phyloP scores from a whole-genome alignment of 2,888 invertebrate species.

The Drosophila melanosoma region DNA sequence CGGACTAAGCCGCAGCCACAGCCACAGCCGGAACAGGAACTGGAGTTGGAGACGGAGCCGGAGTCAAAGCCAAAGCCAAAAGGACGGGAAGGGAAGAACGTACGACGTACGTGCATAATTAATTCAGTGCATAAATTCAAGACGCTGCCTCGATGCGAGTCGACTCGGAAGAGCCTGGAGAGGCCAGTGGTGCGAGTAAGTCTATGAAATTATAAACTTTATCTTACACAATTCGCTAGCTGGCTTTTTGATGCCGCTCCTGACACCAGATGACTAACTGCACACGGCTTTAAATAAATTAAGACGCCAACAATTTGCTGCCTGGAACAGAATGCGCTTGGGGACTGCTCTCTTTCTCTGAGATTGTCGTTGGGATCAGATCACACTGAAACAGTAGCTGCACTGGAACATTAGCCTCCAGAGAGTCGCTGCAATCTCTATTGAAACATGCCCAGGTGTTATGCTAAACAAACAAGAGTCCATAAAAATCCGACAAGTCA shows the following conservation, averaged over 20 bases:
- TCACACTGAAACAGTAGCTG: conserved; percentile 1
- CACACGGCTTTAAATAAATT: conserved; percentile 69
- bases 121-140: conserved; percentile 80
- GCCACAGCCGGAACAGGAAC: conserved; percentile 20
- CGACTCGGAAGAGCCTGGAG: neutral
- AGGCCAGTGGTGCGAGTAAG: conserved; percentile 38
- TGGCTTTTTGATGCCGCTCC: conserved; percentile 53
- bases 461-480: neutral
- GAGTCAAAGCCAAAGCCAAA: conserved; percentile 43
- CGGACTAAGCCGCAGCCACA: conserved; percentile 30
- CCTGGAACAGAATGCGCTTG: neutral
- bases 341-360: neutral
- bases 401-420: neutral
- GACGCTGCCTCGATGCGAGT: conserved; percentile 50
- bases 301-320: conserved; percentile 33
- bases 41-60: conserved; percentile 20
- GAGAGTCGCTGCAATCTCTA: neutral
- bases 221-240: conserved; percentile 60
- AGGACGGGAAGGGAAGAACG: conserved; percentile 20
- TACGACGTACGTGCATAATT: conserved; percentile 76
- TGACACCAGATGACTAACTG: conserved; percentile 39
- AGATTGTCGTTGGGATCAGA: neutral
- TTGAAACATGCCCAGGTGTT: neutral
- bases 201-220: conserved; percentile 79
- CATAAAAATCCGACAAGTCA: neutral